phyloP scores from a whole-genome alignment of 2,888 invertebrate species.

The Morpho helenor region DNA sequence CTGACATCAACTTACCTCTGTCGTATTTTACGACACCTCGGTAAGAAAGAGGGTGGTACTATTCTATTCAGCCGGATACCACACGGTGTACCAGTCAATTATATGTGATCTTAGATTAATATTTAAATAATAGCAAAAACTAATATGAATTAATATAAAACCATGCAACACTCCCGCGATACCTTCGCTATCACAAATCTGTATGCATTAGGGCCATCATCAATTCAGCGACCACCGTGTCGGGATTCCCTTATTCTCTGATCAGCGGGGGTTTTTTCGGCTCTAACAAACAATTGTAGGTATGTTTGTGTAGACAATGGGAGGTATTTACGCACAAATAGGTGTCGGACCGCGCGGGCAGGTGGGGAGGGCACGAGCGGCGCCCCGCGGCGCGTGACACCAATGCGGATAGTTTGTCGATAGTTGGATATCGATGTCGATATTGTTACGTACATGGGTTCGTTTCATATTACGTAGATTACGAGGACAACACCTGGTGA shows the following conservation, averaged over 20 bases:
- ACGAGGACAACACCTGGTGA: no score
- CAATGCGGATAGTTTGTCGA: conserved; percentile 36
- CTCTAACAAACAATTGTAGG: conserved; percentile 27
- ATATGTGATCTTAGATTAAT: no score
- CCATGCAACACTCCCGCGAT: neutral
- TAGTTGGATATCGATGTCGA: conserved; percentile 28
- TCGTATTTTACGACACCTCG: no score
- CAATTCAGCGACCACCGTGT: conserved; percentile 32
- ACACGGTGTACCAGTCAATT: no score
- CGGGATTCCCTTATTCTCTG: conserved; percentile 28
- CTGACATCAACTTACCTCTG: no score
- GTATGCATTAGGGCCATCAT: conserved; percentile 16
- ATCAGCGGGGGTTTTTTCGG: conserved; percentile 29
- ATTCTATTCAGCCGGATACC: no score
- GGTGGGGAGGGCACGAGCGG: conserved; percentile 35
- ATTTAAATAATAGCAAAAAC: no score
- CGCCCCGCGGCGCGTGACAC: conserved; percentile 39
- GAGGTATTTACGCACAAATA: conserved; percentile 34
- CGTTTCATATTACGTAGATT: no score
- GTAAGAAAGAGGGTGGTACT: no score
- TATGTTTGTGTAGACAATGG: conserved; percentile 33
- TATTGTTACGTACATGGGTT: no score
- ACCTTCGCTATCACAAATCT: conserved; percentile 6
- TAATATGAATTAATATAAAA: no score
- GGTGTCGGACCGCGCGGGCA: conserved; percentile 29